Evolutionary conservation across 2,113 vertebrate genomes (phyloP), one percentile per base, ranked within the genome.

Genomic region (Podilymbus podiceps): DNA sequence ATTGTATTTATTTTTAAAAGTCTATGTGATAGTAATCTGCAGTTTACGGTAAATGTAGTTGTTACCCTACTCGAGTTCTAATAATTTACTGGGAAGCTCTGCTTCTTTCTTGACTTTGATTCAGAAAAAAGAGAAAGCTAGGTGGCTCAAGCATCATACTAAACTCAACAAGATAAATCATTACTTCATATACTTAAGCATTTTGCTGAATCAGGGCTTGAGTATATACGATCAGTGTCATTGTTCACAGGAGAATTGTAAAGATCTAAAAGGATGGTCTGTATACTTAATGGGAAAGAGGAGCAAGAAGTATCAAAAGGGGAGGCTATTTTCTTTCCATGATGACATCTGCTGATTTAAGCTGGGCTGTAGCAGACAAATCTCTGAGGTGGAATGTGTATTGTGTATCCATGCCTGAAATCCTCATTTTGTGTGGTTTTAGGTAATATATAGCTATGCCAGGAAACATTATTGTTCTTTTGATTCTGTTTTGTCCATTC

Each of bases 351-450:
- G 8, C 21, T 92, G 33, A 13, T 33, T 93, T 85, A 93, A 96
- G 30, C 40, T 63, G 17, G 15, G 66, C 59, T 86, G 58, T 19
- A 78, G 69, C 71, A 91, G 60, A 60, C 16, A 92, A 74, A 82
- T 8, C n/a, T 80, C 72, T 83, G 50, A 87, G 42, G 50, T 49
- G 42, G n/a, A 83, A 91, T 28, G 11, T 27, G 5, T 62, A 53
- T 53, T 92, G 52, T 75, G 73, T 49, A 93, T 31, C 77, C 58
- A 68, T 69, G 59, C 56, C 49, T 85, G 63, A 91, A 97, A 94
- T 95, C 38, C 62, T 71, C 8, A 25, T 64, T 92, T 96, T 72
- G 58, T 82, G 50, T 77, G 93, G 82, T 38, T 95, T 95, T 85
- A 92, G 79, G 56, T 55, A 94, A 42, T 52, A 77, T 15, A 79